Evolutionary conservation across 2,113 vertebrate species (phyloP).

Genomic region (Burhinus bistriatus): DNA sequence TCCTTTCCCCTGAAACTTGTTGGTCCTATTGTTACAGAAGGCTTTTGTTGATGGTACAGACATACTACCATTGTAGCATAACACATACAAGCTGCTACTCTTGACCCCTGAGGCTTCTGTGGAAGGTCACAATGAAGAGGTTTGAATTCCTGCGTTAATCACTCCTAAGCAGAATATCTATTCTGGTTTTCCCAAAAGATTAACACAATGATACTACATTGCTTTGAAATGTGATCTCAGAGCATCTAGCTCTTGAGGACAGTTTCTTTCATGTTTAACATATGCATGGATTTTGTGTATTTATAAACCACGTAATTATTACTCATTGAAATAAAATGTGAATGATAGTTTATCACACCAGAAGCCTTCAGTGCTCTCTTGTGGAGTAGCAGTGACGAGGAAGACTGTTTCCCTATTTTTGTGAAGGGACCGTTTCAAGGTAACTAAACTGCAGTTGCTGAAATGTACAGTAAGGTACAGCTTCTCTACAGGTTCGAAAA

Average conservation of each 20-base stretch:
- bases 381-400: not conserved
- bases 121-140: not conserved
- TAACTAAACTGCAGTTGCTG: not conserved
- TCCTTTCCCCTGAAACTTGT: not conserved
- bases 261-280: not conserved
- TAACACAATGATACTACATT: not conserved
- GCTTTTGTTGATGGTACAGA: not conserved
- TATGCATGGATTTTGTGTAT: not conserved
- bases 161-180: not conserved
- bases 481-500: not conserved
- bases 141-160: conserved; percentile 21
- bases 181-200: conserved; percentile 20
- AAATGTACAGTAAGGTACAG: not conserved
- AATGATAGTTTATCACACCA: not conserved
- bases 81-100: not conserved
- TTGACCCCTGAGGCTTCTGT: not conserved
- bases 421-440: not conserved
- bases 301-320: not conserved
- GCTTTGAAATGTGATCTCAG: conserved; percentile 40
- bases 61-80: not conserved
- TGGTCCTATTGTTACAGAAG: not conserved
- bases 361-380: not conserved
- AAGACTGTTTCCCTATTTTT: not conserved
- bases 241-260: not conserved
- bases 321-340: not conserved